Base-by-base conservation (phyloP, 1,140 invertebrate species). In the Tyrophagus putrescentiae region DNA sequence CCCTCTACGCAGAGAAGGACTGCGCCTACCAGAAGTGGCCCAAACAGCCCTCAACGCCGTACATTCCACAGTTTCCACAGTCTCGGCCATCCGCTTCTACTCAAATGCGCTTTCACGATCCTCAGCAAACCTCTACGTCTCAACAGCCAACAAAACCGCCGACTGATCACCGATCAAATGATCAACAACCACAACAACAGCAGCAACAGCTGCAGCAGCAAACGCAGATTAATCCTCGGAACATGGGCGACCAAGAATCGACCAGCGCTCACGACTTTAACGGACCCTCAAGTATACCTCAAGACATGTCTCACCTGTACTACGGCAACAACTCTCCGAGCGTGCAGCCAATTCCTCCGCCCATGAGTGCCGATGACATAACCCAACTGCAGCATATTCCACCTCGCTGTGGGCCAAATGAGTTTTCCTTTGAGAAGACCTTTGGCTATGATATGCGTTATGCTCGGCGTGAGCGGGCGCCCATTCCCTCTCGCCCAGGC, bases 381-480 rank as follows among this genome's bases (percentile, higher is more conserved):
- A 1, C 11, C n/a, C 52, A 54, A 54, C 29, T 32, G 34, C 48
- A 41, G 11, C 60, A 63, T 44, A 41, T 54, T 27, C 60, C 54
- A 4, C 52, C 53, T 13, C 28, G 57, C 9, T 68, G 67, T 50
- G 41, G 33, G 16, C 61, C 60, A 11, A 61, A 68, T 34, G 62
- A 67, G 27, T 68, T 60, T 56, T 73, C 71, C 28, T 76, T 73
- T 53, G 74, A 76, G 50, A 75, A 75, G 64, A 67, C 73, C 3
- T 68, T 70, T 59, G 72, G 73, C 18, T 68, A 71, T 32, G 67
- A 72, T 36, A 50, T 67, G 16, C 23, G 62, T 4, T 60, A 60
- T 16, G 64, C 59, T 11, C 61, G 53, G 41, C 71, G 72, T 25
- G 72, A 73, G 52, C 61, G 68, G 32, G 65, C 63, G 3, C 71